These are phyloP conservation scores for Arrhamphus sclerolepis DNA, from an alignment of 2,797 vertebrate genomes.

Conservation along the genomic window DNA sequence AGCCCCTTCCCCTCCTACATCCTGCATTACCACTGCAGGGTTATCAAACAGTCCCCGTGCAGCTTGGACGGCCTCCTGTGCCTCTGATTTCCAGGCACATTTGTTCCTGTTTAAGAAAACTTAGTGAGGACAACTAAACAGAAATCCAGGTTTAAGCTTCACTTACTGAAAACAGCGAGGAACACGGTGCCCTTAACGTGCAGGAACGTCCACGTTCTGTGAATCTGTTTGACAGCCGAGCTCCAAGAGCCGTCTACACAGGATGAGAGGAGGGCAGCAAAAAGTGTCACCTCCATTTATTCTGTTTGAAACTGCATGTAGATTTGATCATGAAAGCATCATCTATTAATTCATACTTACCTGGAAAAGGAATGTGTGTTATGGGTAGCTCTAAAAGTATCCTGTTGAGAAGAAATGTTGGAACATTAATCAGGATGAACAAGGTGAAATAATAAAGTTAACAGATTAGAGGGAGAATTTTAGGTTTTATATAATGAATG, in stretches of 20 bases:
- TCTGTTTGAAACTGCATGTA: neutral
- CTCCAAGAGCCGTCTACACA: neutral
- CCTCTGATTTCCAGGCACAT: slow-evolving; percentile 40
- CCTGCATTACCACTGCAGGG: slow-evolving; percentile 54
- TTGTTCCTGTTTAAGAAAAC: slow-evolving; percentile 3
- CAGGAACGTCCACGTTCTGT: neutral
- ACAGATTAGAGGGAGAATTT: too few species aligned
- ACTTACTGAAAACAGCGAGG: slow-evolving; percentile 6
- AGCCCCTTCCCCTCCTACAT: slow-evolving; percentile 33
- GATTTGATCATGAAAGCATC: neutral
- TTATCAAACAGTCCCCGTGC: slow-evolving; percentile 56
- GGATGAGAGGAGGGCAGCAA: neutral
- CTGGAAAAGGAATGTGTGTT: rapidly evolving
- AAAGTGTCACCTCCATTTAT: neutral
- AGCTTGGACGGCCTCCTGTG: slow-evolving; percentile 35
- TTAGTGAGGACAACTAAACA: slow-evolving; percentile 5
- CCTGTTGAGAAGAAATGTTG: neutral
- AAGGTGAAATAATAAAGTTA: too few species aligned
- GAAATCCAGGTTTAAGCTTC: slow-evolving; percentile 14
- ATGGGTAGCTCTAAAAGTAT: rapidly evolving
- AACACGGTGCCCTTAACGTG: rapidly evolving
- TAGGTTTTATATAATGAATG: too few species aligned
- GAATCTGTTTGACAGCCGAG: rapidly evolving
- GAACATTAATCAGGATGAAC: too few species aligned
- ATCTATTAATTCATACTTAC: neutral